phyloP scores from a whole-genome alignment of 1,140 invertebrate species.

The Bombus waltoni region DNA sequence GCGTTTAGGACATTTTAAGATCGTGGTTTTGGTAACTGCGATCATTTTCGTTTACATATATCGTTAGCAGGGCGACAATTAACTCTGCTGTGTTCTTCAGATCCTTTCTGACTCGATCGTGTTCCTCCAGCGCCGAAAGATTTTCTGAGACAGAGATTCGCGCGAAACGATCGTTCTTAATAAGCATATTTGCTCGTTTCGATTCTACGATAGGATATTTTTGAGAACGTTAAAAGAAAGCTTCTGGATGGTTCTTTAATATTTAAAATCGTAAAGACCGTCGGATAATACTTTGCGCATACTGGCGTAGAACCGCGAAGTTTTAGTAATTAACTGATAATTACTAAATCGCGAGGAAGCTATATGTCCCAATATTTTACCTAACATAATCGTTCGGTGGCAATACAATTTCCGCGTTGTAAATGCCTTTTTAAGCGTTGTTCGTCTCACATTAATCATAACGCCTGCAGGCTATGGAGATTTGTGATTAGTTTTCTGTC shows the following conservation, averaged over 20 bases:
- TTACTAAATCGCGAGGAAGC: background rate
- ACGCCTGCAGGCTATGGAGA: background rate
- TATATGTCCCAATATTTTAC: slow-evolving; percentile 13
- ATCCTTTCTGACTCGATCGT: no score
- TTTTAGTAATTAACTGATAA: slow-evolving; percentile 4
- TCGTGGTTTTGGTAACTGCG: background rate
- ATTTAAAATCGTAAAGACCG: background rate
- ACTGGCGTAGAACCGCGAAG: background rate
- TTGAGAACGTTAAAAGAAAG: background rate
- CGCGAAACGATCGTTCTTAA: no score
- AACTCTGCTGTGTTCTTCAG: background rate
- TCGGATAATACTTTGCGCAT: background rate
- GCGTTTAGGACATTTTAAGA: background rate
- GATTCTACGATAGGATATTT: background rate
- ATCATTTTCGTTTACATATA: background rate
- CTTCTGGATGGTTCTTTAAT: background rate
- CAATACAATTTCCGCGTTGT: slow-evolving; percentile 2
- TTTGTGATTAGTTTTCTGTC: background rate
- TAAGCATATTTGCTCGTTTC: background rate
- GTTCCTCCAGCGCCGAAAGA: no score
- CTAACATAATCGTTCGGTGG: slow-evolving; percentile 2
- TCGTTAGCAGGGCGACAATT: background rate
- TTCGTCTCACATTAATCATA: background rate
- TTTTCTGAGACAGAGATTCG: no score
- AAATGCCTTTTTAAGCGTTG: background rate